Percentiles rank a stretch among this genome's conserved stretches.
Evolutionary conservation across 2,113 vertebrate species (phyloP).

Genomic region (Myotis davidii): DNA sequence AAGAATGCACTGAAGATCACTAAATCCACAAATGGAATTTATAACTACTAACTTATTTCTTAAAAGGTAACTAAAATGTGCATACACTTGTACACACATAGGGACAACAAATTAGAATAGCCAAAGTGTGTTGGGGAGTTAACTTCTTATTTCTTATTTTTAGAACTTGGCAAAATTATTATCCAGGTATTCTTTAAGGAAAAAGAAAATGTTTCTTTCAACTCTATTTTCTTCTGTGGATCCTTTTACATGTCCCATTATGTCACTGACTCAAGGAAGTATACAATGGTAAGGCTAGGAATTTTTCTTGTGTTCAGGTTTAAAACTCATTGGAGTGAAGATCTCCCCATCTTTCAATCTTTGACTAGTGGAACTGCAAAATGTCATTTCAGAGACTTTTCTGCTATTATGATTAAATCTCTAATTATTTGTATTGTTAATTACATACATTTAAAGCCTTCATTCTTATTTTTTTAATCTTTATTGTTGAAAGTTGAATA

Average conservation of each 20-base stretch:
- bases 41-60: background rate
- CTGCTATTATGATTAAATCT: background rate
- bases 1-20: background rate
- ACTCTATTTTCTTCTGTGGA: background rate
- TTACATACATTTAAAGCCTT: background rate
- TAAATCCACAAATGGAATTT: background rate
- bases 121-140: background rate
- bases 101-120: background rate
- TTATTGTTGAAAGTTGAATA: too few relatives aligned
- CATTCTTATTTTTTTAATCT: background rate
- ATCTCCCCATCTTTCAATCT: background rate
- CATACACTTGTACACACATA: background rate
- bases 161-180: background rate
- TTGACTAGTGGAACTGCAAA: background rate
- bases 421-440: background rate
- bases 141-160: background rate
- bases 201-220: background rate
- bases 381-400: background rate
- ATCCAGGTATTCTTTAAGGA: background rate
- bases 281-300: accelerated
- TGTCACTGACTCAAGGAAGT: background rate
- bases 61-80: background rate
- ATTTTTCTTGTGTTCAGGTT: background rate
- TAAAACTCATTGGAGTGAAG: background rate
- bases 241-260: background rate